These are phyloP conservation scores for Hemibagrus guttatus DNA, from an alignment of 2,797 vertebrate species.

Conservation along the genomic window DNA sequence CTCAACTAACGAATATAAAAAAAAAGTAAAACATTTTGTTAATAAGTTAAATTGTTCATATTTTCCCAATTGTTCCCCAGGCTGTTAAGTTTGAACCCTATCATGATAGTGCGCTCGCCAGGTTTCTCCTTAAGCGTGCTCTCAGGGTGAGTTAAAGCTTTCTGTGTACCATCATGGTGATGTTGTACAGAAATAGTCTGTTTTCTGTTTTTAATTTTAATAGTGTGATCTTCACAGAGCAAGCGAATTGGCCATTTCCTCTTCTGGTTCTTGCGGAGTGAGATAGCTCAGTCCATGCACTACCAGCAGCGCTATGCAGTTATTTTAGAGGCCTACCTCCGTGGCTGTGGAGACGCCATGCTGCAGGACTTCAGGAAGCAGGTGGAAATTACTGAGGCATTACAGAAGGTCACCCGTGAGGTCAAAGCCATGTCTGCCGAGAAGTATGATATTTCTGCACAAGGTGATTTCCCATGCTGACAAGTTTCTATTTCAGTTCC, in stretches of 20 bases:
- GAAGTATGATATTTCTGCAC: slow-evolving; percentile 91
- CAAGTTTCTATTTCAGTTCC: background rate
- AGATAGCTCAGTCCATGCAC: slow-evolving; percentile 97
- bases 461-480: slow-evolving; percentile 76
- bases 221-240: slow-evolving; percentile 75
- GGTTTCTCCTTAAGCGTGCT: slow-evolving; percentile 92
- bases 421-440: slow-evolving; percentile 91
- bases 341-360: slow-evolving; percentile 93
- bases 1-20: background rate
- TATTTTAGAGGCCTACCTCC: slow-evolving; percentile 91
- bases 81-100: slow-evolving; percentile 99
- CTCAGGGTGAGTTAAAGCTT: slow-evolving; percentile 82
- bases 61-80: slow-evolving; percentile 64
- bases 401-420: slow-evolving; percentile 94
- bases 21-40: background rate
- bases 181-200: background rate
- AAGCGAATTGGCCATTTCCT: slow-evolving; percentile 97
- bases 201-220: background rate
- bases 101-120: slow-evolving; percentile 93
- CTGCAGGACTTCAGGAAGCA: slow-evolving; percentile 91
- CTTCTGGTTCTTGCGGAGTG: slow-evolving; percentile 98
- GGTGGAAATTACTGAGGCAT: slow-evolving; percentile 89
- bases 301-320: slow-evolving; percentile 96
- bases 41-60: background rate
- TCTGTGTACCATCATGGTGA: background rate